These are phyloP conservation scores for Euleptes europaea DNA, from an alignment of 2,113 vertebrate genomes.

Conservation along the genomic window DNA sequence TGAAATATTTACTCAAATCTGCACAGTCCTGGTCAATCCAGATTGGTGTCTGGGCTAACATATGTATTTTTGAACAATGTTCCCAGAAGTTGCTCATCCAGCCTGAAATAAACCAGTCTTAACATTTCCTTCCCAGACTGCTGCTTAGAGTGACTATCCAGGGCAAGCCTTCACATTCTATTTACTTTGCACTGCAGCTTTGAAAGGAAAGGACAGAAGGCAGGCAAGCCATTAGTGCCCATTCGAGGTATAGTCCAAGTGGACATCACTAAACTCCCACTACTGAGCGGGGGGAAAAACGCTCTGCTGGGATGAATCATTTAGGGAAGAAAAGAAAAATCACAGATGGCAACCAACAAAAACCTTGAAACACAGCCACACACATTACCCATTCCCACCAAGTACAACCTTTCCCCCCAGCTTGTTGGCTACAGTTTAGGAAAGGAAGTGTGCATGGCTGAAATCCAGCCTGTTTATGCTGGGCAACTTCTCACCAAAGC, in stretches of 20 bases:
- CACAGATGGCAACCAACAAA: slow-evolving; percentile 13
- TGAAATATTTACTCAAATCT: not conserved
- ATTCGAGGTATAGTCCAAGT: not conserved
- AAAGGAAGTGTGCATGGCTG: not conserved
- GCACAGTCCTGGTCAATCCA: not conserved
- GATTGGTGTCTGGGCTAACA: not conserved
- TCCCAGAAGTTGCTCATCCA: not conserved
- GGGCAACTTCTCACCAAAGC: not conserved
- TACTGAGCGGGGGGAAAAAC: not conserved
- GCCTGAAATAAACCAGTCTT: not conserved
- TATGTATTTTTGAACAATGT: not conserved
- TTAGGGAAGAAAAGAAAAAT: not conserved
- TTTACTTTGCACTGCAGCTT: not conserved
- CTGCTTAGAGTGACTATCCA: not conserved
- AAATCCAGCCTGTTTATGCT: not conserved
- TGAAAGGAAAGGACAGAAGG: not conserved
- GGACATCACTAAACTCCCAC: not conserved
- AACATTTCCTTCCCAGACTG: not conserved
- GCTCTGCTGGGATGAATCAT: not conserved
- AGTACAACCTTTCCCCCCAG: not conserved
- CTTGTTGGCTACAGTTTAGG: slow-evolving; percentile 3
- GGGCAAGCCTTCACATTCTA: not conserved
- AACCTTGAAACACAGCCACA: not conserved
- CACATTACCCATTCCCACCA: not conserved
- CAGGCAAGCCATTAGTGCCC: not conserved